Evolutionary conservation across 92 coral and sea anemone genomes (phyloP).

Genomic region (Micromussa lordhowensis): DNA sequence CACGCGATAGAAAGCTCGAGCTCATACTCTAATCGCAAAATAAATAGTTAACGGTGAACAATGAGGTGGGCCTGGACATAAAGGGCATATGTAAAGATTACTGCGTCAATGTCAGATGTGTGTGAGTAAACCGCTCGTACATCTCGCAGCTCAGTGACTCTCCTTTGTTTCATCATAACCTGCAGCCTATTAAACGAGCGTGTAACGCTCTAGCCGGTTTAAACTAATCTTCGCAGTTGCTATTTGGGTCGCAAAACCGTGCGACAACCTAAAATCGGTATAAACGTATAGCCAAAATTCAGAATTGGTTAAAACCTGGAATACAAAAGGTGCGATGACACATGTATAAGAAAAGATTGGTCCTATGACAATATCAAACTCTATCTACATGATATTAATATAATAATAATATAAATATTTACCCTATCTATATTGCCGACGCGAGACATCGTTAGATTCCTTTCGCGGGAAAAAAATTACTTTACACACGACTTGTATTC

Average conservation of each 20-base stretch:
- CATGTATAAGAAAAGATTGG: background rate
- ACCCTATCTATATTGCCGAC: background rate
- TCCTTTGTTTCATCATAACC: background rate
- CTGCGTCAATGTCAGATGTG: background rate
- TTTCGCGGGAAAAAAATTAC: background rate
- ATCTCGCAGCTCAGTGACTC: background rate
- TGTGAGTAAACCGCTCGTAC: too few relatives aligned
- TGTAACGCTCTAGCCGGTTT: background rate
- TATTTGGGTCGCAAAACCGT: background rate
- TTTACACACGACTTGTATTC: background rate
- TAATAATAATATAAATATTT: background rate
- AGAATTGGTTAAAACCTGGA: background rate
- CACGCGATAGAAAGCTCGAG: background rate
- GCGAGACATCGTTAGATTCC: background rate
- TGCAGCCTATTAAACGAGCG: background rate
- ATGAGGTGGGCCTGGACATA: background rate
- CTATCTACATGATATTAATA: background rate
- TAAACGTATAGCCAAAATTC: background rate
- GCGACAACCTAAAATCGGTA: too few relatives aligned
- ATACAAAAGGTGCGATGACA: background rate
- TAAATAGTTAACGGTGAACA: background rate
- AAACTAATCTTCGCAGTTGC: background rate
- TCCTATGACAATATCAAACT: background rate
- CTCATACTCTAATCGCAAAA: background rate
- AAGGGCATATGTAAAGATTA: background rate